Conservation (phyloP, 2,888 invertebrate genomes). For the Myathropa florea region DNA sequence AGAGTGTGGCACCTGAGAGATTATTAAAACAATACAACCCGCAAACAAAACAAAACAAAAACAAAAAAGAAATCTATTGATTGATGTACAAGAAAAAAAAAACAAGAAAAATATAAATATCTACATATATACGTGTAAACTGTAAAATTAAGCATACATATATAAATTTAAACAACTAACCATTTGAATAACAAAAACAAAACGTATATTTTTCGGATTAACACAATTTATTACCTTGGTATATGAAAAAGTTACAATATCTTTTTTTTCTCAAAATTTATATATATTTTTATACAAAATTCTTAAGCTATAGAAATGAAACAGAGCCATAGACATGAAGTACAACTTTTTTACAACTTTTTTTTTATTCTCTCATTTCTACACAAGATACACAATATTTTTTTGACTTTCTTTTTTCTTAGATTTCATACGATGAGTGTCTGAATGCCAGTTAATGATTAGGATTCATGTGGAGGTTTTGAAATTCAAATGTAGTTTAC, state of each 20-base stretch:
- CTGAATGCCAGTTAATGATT: neutral
- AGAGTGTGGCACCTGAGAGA: neutral
- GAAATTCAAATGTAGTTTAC: too few relatives aligned
- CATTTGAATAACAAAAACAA: constrained; percentile 37
- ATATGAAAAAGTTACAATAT: neutral
- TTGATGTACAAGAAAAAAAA: constrained; percentile 47
- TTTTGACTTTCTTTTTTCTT: neutral
- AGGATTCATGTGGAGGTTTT: too few relatives aligned
- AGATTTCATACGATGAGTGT: neutral
- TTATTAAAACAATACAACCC: neutral
- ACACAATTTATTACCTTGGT: constrained; percentile 10
- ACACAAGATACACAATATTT: constrained; percentile 3
- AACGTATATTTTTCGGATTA: constrained; percentile 34
- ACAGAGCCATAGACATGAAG: constrained; percentile 70
- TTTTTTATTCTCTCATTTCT: neutral
- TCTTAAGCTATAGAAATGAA: constrained; percentile 50
- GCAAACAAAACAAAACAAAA: neutral
- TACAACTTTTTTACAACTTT: constrained; percentile 44
- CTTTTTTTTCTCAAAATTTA: constrained; percentile 33
- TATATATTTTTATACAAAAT: neutral
- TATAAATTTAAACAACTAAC: constrained; percentile 47
- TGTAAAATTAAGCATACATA: constrained; percentile 14
- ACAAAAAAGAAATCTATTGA: constrained; percentile 46
- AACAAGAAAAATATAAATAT: constrained; percentile 3
- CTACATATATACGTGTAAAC: constrained; percentile 45